phyloP scores from a whole-genome alignment of 2,797 vertebrate species.

The Protonibea diacanthus region DNA sequence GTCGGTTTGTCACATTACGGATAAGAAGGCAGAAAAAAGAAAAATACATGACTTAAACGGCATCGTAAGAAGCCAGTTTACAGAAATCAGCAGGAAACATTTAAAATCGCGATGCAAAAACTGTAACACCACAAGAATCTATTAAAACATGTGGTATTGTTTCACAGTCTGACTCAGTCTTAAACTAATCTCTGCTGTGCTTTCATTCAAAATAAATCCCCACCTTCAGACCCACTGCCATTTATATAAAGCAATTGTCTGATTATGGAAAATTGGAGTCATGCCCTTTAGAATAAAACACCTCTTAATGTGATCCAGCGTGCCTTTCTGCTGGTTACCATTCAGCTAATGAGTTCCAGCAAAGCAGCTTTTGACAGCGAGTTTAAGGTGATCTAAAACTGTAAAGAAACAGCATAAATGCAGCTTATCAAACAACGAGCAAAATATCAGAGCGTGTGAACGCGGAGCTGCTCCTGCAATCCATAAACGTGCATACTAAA shows the following conservation, averaged over 20 bases:
- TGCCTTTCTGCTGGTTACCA: constrained; percentile 28
- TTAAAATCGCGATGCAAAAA: constrained; percentile 20
- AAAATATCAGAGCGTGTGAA: not conserved
- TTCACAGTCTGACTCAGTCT: constrained; percentile 1
- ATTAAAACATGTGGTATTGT: constrained; percentile 26
- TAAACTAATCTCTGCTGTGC: constrained; percentile 16
- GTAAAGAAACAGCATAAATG: not conserved
- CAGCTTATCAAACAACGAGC: constrained; percentile 19
- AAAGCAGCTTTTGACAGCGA: constrained; percentile 2
- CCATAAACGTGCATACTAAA: constrained; percentile 5
- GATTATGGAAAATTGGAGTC: constrained; percentile 60
- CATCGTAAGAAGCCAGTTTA: not conserved
- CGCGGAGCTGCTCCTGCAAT: not conserved
- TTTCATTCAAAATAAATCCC: constrained; percentile 39
- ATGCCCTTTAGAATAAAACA: constrained; percentile 46
- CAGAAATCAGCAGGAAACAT: constrained; percentile 20
- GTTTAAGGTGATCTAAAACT: constrained; percentile 14
- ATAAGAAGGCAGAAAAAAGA: no score
- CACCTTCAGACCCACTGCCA: not conserved
- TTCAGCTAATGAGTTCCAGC: constrained; percentile 54
- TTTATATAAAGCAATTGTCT: constrained; percentile 31
- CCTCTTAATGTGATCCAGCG: constrained; percentile 33
- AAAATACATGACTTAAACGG: not conserved
- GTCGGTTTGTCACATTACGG: not conserved
- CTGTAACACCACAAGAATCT: constrained; percentile 16